Evolutionary conservation across 2,797 vertebrate genomes (phyloP), one percentile per base, ranked within the genome.

Genomic region (Mus minutoides): DNA sequence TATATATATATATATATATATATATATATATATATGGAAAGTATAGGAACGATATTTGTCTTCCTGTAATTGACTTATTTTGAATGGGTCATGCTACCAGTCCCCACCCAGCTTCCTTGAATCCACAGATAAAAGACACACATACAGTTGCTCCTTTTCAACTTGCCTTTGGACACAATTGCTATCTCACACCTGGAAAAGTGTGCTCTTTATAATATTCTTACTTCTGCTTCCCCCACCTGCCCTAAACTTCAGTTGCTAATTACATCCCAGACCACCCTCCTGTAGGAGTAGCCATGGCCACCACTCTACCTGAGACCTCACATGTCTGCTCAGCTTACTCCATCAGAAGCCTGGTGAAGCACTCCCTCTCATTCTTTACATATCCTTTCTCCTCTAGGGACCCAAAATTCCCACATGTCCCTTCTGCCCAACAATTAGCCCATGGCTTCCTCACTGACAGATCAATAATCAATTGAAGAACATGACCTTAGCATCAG

Each of bases 241-340:
- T 69, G 67, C 34, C 14, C 16, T n/a, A 19, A 69, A 69, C 34
- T 69, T 69, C 67, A 69, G 31, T n/a, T 69, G 67, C 67, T 69
- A 69, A 69, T 17, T n/a, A 8, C 34, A n/a, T 69, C 34, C 34
- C 0, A 0, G 17, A 69, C 7, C 2, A 3, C 67, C 34, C 6
- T 2, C 67, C 34, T 69, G 6, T n/a, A 69, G 16, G 34, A 69
- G 34, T 2, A 8, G 67, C 34, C 67, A 69, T n/a, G 6, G 67
- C 67, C 67, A 69, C 34, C 16, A 69, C 34, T 69, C 67, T 0
- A 4, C 16, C 16, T 0, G 6, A 69, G 67, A 69, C 6, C 34
- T 69, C 67, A 69, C 34, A 19, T 69, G 67, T n/a, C 34, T n/a
- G 16, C 6, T n/a, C 17, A 69, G 67, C 2, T 69, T 69, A 69